Percentiles rank a stretch among this genome's conserved stretches.
Conservation (phyloP, 2,888 invertebrate genomes). For the Trichopoda pennipes region DNA sequence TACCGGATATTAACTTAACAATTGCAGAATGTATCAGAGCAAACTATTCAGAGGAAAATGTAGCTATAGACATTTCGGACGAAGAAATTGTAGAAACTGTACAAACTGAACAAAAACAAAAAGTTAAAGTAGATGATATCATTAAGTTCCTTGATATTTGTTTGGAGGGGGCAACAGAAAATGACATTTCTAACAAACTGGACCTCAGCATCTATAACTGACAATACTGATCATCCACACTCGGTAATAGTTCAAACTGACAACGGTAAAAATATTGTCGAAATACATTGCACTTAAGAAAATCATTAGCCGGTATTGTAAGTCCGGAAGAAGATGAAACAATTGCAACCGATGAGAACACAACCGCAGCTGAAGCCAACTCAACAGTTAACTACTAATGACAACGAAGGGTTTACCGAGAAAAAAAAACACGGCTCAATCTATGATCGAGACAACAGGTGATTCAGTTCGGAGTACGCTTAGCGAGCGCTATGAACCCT, state of each 20-base stretch:
- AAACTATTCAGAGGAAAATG: constrained; percentile 4
- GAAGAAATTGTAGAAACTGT: background rate
- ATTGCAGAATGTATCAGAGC: constrained; percentile 4
- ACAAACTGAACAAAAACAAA: background rate
- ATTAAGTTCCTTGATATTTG: constrained; percentile 40
- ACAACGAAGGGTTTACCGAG: background rate
- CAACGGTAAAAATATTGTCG: constrained; percentile 47
- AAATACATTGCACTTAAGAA: constrained; percentile 34
- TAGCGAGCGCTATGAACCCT: constrained; percentile 24
- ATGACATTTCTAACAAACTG: too few relatives aligned
- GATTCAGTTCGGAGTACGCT: constrained; percentile 9
- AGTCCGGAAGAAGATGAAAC: too few relatives aligned
- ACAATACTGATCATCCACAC: too few relatives aligned
- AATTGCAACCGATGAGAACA: background rate
- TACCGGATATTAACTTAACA: background rate
- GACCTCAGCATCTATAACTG: too few relatives aligned
- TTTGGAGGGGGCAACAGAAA: constrained; percentile 18
- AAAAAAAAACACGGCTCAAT: background rate
- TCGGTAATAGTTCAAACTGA: constrained; percentile 57
- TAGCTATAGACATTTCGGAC: background rate
- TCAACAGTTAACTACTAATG: constrained; percentile 8
- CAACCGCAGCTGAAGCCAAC: constrained; percentile 8
- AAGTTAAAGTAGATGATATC: constrained; percentile 39
- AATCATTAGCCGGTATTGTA: constrained; percentile 1
- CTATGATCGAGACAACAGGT: constrained; percentile 11